Percentiles rank a stretch among this genome's conserved stretches.
phyloP scores from a whole-genome alignment of 1,140 invertebrate genomes.

The Condylostylus longicornis region DNA sequence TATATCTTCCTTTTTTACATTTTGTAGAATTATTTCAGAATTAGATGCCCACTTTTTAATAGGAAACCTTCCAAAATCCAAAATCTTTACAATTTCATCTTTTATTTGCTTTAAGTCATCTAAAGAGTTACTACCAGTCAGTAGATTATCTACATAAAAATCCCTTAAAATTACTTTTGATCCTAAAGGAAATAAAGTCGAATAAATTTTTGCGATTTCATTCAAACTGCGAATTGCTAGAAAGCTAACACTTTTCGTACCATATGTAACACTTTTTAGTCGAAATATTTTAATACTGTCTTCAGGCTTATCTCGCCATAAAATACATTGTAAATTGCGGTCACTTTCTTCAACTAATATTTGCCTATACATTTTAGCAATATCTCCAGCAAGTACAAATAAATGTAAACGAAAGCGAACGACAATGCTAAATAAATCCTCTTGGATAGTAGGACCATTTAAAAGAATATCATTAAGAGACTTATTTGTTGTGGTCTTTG shows the following conservation, averaged over 20 bases:
- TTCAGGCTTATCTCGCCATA: constrained; percentile 14
- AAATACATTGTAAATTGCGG: constrained; percentile 18
- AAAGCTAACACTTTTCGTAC: constrained; percentile 25
- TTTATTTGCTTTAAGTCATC: constrained; percentile 3
- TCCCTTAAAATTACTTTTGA: too few relatives aligned
- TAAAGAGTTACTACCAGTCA: constrained; percentile 4
- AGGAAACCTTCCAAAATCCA: neutral
- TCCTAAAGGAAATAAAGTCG: too few relatives aligned
- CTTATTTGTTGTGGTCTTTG: constrained; percentile 4
- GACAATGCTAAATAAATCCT: constrained; percentile 18
- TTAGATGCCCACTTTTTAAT: neutral
- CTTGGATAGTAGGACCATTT: constrained; percentile 9
- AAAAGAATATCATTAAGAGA: constrained; percentile 12
- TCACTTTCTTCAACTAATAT: constrained; percentile 12
- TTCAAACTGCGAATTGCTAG: constrained; percentile 17
- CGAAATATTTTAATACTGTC: constrained; percentile 10
- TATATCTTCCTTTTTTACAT: too few relatives aligned
- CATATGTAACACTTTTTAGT: constrained; percentile 23
- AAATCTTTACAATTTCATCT: neutral
- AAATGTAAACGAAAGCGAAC: constrained; percentile 24
- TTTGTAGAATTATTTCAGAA: too few relatives aligned
- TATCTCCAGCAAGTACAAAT: constrained; percentile 15
- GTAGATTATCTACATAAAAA: constrained; percentile 8
- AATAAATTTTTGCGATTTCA: too few relatives aligned
- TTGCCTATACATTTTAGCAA: constrained; percentile 20